Evolutionary conservation across 2,113 vertebrate genomes (phyloP).

Genomic region (Galemys pyrenaicus): DNA sequence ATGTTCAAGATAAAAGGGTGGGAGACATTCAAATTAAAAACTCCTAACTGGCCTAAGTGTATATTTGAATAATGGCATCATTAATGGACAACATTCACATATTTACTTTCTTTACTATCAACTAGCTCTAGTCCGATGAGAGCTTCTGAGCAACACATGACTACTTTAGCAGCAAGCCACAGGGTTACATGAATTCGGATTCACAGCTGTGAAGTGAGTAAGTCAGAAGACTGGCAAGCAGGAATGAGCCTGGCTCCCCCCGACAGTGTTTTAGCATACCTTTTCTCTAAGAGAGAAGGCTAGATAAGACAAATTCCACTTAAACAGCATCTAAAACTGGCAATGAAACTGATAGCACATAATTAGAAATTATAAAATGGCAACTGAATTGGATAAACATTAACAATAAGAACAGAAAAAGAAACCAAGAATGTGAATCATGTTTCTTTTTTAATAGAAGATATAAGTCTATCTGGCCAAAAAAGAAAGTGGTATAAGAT

Average conservation of each 20-base stretch:
- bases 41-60: neutral
- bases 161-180: constrained; percentile 60
- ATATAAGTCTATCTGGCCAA: constrained; percentile 28
- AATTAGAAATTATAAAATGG: constrained; percentile 55
- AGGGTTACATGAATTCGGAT: constrained; percentile 43
- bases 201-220: constrained; percentile 26
- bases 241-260: neutral
- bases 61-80: neutral
- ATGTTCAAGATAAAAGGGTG: constrained; percentile 62
- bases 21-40: neutral
- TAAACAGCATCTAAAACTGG: constrained; percentile 18
- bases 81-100: neutral
- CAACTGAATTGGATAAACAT: constrained; percentile 44
- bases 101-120: neutral
- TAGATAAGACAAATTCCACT: neutral
- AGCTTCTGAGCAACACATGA: constrained; percentile 62
- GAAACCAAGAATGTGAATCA: constrained; percentile 54
- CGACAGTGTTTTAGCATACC: neutral
- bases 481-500: constrained; percentile 26
- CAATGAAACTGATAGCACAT: neutral
- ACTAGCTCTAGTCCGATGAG: neutral
- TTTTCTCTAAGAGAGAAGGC: constrained; percentile 35
- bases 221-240: constrained; percentile 49
- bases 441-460: neutral
- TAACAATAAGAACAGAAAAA: constrained; percentile 60